Base-by-base conservation (phyloP, 2,113 vertebrate species). In the Mesoclemmys tuberculata region DNA sequence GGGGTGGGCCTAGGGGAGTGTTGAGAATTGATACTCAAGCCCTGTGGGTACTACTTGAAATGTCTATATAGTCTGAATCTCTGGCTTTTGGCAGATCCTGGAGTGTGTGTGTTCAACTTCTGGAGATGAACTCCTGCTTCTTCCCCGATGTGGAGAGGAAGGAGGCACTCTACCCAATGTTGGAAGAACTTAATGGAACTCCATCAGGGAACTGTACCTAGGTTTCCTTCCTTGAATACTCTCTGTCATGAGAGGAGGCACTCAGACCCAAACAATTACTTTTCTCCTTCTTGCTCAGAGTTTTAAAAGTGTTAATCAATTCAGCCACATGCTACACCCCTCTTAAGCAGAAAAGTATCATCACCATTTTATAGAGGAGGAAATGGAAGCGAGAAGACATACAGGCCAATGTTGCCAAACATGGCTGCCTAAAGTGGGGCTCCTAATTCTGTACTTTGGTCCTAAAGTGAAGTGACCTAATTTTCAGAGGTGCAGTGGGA, bases 241-340 rank as follows among this genome's bases (percentile, higher is more conserved):
- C 10, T 46, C 24, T 24, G 21, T 44, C 41, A 27, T 46, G 38
- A 12, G 26, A 46, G 74, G 24, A 46, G 41, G 24, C 44, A 77
- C 41, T 46, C 22, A 29, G 41, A 16, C 64, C 64, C n/a, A 71
- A 38, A 71, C 74, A 44, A 77, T 46, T 61, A 74, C 52, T 52
- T 55, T 85, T 71, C 92, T 46, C 24, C 71, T 44, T 77, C 26
- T 26, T 44, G 38, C 24, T 41, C 74, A 64, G 61, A 24, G 41
- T 92, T 94, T 94, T 80, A 90, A 90, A 95, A 93, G 93, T 1
- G 0, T 80, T 94, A 92, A 91, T 94, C 90, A 96, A 95, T 97
- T 83, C 91, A 85, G 79, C 55, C 2, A 46, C 49, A 3, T 29
- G 91, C 90, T 88, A 94, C 27, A 12, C 3, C 38, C 61, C 82